These are phyloP conservation scores for Grantiella picta DNA, from an alignment of 2,113 vertebrate genomes.

Conservation along the genomic window DNA sequence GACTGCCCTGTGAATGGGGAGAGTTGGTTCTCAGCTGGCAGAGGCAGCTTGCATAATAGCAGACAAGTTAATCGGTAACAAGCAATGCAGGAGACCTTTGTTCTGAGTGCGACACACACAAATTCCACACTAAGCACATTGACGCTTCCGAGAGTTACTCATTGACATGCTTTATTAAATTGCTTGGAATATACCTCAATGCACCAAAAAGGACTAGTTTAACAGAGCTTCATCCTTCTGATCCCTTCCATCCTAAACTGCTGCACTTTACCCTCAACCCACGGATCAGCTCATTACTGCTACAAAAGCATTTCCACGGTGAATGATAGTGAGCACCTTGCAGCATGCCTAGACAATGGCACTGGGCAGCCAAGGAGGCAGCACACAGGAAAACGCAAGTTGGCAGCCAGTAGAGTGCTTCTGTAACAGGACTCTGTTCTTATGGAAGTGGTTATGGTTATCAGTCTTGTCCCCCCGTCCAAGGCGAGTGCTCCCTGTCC, in stretches of 20 bases:
- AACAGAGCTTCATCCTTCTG: not conserved
- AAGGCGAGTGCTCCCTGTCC: not conserved
- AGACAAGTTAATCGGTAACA: slow-evolving; percentile 69
- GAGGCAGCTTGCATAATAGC: slow-evolving; percentile 24
- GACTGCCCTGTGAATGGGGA: slow-evolving; percentile 7
- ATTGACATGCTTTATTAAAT: slow-evolving; percentile 61
- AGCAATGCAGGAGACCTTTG: slow-evolving; percentile 68
- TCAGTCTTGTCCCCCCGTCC: fast-evolving
- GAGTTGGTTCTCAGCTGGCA: slow-evolving; percentile 12
- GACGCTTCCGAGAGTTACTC: slow-evolving; percentile 51
- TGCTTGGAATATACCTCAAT: not conserved
- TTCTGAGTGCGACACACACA: slow-evolving; percentile 28
- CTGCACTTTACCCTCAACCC: not conserved
- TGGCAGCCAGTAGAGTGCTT: not conserved
- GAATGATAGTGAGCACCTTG: not conserved
- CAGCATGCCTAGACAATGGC: not conserved
- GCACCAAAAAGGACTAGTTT: not conserved
- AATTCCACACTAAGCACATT: slow-evolving; percentile 55
- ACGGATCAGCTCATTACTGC: fast-evolving
- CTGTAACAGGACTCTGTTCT: not conserved
- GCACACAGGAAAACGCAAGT: not conserved
- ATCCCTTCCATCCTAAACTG: not conserved
- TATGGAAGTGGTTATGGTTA: not conserved
- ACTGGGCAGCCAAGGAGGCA: not conserved
- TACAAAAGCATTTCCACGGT: not conserved